Base-by-base conservation (phyloP, 1,140 invertebrate genomes). In the Meloidogyne exigua region DNA sequence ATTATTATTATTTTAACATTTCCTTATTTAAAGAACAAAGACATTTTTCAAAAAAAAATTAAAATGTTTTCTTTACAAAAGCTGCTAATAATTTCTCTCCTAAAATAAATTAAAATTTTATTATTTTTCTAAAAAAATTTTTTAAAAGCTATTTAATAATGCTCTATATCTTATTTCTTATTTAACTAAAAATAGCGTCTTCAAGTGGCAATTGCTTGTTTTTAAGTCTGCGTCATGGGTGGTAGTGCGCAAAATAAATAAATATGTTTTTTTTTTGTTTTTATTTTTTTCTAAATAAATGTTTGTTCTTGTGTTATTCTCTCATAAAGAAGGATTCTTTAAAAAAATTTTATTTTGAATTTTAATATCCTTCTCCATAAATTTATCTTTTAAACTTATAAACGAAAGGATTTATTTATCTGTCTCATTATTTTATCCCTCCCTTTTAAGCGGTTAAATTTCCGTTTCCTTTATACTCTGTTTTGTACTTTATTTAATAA, bases 141-240 rank as follows among this genome's bases (percentile, higher is more conserved):
- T n/a, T 15, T 18, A 49, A 49, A 49, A 4, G 44, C 44, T 49
- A 49, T 49, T 15, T 49, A 32, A 32, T 7, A 32, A 32, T 32
- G 28, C 7, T 32, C 28, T 32, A 32, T 49, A 44, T 44, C 13
- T 49, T 15, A 13, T 4, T 49, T 49, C 44, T 15, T 21, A 15
- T n/a, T 57, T n/a, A 18, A 49, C 44, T 49, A 7, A 57, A 57
- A 57, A 57, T 57, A 57, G 49, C 18, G 9, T 57, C 49, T 57
- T 57, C 49, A 57, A 57, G 49, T 57, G 49, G 49, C 49, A 57
- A 57, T 57, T 57, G 49, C 49, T 57, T 49, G 49, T 57, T 57
- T 57, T n/a, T 9, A 12, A 49, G 15, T 49, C 9, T 57, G n/a
- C 49, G 49, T 57, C 49, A 57, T 57, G 7, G 1, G 9, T 57